Base-by-base conservation (phyloP, 2,888 invertebrate species). In the Deroplatys truncata region DNA sequence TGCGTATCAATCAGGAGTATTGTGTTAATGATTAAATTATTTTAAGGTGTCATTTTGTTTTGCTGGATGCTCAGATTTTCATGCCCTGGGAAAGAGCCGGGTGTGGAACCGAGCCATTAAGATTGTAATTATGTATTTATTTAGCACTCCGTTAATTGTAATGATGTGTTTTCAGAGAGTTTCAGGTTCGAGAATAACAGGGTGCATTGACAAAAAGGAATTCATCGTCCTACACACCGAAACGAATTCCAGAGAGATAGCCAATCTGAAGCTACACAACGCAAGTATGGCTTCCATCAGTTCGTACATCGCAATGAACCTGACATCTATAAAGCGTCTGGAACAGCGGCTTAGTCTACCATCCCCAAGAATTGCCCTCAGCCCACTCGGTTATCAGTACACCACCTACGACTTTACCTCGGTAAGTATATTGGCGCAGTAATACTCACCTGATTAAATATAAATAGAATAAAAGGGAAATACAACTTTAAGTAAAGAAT, bases 171-270 rank as follows among this genome's bases (percentile, higher is more conserved):
- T 90, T 72, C 89, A 91, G 90, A 88, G 90, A 35, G 88, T 89
- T 20, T 88, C 91, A 10, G 84, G 90, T 72, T 90, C 90, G 82
- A 86, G 90, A 72, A 29, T 89, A 29, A 86, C 89, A 10, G 90
- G 90, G 13, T 91, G 91, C 86, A 91, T 91, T n/a, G 88, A 87
- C 72, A 83, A 89, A 16, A 72, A 83, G 8, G 90, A 91, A 72
- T 84, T 91, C 49, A 8, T 89, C 35, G 84, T 91, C n/a, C 82
- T 91, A 28, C 82, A 82, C 16, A 83, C 90, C 9, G 90, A 90
- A 35, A 89, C 84, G n/a, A 90, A 89, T 86, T 85, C 89, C 43
- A 85, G 89, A n/a, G 85, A 90, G 13, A 35, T 89, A 29, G 88
- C 88, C 1, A 89, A 90, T 29, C 86, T 91, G 2, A 89, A 88